A percentile compares a stretch with the other conserved stretches of the same genome.
Conservation (phyloP, 2,113 vertebrate genomes). For the Carassius gibelio region DNA sequence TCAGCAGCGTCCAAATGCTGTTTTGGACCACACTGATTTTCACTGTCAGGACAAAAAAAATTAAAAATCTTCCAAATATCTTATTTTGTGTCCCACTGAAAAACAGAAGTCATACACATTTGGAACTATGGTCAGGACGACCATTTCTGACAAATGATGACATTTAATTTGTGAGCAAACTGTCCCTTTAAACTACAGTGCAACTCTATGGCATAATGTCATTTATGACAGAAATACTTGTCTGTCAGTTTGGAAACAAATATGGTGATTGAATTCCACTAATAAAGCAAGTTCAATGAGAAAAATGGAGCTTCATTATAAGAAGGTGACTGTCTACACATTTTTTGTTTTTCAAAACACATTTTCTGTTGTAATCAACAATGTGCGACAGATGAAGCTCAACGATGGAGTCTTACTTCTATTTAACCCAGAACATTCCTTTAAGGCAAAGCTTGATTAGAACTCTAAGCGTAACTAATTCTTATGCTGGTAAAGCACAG, state of each 20-base stretch:
- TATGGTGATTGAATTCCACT: not conserved
- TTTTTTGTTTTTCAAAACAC: not conserved
- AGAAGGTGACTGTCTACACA: not conserved
- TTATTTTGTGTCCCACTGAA: constrained; percentile 8
- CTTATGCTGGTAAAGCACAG: constrained; percentile 26
- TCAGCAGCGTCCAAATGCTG: not conserved
- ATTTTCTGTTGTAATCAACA: not conserved
- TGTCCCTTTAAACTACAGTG: not conserved
- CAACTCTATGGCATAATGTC: not conserved
- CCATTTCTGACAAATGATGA: not conserved
- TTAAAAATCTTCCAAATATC: not conserved
- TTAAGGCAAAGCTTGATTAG: constrained; percentile 25
- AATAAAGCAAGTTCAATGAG: not conserved
- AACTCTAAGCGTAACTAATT: constrained; percentile 15
- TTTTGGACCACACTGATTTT: not conserved
- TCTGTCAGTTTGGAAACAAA: not conserved
- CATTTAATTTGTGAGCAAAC: not conserved
- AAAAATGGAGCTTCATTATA: not conserved
- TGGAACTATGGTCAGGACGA: not conserved
- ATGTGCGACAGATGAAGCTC: not conserved
- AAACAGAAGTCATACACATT: not conserved
- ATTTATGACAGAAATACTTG: not conserved
- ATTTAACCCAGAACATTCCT: constrained; percentile 1
- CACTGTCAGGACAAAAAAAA: not conserved
- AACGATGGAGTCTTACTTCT: not conserved